Evolutionary conservation across 2,888 invertebrate genomes (phyloP).

Genomic region (Cephalotes varians): DNA sequence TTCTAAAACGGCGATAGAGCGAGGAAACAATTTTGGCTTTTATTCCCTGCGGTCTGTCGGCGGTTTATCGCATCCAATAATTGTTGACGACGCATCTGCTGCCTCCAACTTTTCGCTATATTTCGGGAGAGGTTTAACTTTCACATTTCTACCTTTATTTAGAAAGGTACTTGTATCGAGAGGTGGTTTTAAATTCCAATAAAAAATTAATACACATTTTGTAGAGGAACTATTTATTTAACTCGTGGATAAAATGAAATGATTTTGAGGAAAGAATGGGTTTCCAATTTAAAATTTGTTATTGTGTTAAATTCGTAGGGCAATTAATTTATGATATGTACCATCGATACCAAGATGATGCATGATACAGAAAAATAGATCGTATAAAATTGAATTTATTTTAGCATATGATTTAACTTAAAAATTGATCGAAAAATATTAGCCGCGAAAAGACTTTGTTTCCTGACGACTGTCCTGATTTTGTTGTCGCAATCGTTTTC

Average conservation of each 20-base stretch:
- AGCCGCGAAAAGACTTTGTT: conserved; percentile 58
- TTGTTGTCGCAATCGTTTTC: conserved; percentile 57
- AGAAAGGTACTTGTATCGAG: neutral
- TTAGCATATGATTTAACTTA: too few species aligned
- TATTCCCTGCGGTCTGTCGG: conserved; percentile 53
- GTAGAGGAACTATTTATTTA: neutral
- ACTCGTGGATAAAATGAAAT: neutral
- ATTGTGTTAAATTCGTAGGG: neutral
- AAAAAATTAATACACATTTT: neutral
- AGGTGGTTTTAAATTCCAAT: neutral
- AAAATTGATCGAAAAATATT: conserved; percentile 51
- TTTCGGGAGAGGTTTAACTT: neutral
- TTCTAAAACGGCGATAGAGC: conserved; percentile 25
- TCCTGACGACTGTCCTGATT: conserved; percentile 58
- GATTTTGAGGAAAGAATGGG: neutral
- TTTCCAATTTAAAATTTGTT: neutral
- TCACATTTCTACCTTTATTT: neutral
- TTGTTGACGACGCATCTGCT: conserved; percentile 37
- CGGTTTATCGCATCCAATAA: conserved; percentile 59
- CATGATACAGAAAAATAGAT: too few species aligned
- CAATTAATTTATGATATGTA: neutral
- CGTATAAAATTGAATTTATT: too few species aligned
- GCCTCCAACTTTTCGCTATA: conserved; percentile 12
- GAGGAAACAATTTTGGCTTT: conserved; percentile 58
- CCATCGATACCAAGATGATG: neutral